A percentile compares a stretch with the other conserved stretches of the same genome.
phyloP scores from a whole-genome alignment of 2,113 vertebrate genomes.

The Dromas ardeola region DNA sequence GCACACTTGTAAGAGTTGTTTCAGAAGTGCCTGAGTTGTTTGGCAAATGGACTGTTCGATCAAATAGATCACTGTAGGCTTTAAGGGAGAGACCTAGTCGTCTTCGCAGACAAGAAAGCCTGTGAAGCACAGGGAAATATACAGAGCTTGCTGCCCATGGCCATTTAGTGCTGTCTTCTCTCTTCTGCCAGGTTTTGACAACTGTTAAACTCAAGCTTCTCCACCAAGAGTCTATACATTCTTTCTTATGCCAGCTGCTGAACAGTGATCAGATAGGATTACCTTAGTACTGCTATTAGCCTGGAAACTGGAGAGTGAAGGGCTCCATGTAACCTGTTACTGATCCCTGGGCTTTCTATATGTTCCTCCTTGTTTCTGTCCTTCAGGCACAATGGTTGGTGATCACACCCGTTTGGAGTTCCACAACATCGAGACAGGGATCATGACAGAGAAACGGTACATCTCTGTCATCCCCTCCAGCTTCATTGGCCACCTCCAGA shows the following conservation, averaged over 20 bases:
- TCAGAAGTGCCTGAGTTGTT: not conserved
- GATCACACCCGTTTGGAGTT: constrained; percentile 99
- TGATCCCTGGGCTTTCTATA: not conserved
- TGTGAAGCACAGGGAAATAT: not conserved
- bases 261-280: not conserved
- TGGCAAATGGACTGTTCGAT: not conserved
- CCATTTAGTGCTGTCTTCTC: not conserved
- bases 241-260: not conserved
- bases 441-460: constrained; percentile 96
- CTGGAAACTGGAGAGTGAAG: not conserved
- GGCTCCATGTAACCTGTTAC: not conserved
- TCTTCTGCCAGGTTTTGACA: not conserved
- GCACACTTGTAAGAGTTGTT: not conserved
- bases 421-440: constrained; percentile 97
- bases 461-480: constrained; percentile 94
- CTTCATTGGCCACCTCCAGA: constrained; percentile 98
- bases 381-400: constrained; percentile 94
- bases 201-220: not conserved
- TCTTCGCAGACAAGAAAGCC: not conserved
- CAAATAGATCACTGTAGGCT: not conserved
- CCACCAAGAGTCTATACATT: not conserved
- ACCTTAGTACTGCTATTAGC: not conserved
- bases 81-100: not conserved
- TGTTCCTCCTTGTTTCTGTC: not conserved
- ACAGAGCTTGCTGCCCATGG: not conserved